Base-by-base conservation (phyloP, 2,888 invertebrate species). In the Lasioglossum morio region DNA sequence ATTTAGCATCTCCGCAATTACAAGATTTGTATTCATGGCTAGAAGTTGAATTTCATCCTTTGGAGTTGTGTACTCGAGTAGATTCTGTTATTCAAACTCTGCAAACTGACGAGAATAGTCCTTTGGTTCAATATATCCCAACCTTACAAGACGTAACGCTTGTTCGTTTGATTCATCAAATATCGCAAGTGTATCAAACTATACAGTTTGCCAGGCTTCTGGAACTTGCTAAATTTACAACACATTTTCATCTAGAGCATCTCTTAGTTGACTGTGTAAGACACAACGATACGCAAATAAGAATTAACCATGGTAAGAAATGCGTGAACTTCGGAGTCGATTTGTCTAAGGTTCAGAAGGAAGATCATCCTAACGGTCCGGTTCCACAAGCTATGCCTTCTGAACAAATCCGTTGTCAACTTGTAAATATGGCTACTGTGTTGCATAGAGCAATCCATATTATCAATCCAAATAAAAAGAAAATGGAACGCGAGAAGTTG, bases 41-140 rank as follows among this genome's bases (percentile, higher is more conserved):
- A 82, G 99, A 99, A 95, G 97, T 98, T n/a, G 99, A 99, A 90
- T 99, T 99, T 93, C 98, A 99, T 94, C 99, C 99, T 0, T 96
- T 99, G 73, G 97, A 97, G 87, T 96, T 99, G 77, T 99, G 99
- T 95, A 96, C 96, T 81, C 97, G 98, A 80, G 98, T 99, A 2
- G 97, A 98, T 92, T 96, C 96, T 0, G 97, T 98, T 63, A 97
- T 99, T 86, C 97, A 98, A 92, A 96, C 96, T 19, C 96, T 99
- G 30, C 97, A 96, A 88, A 96, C 96, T 0, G 97, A 97, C 77
- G 97, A 97, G 86, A 97, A 97, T 94, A 92, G 96, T 89, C 95
- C 96, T 0, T 96, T 97, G 0, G 96, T 97, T 2, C 99, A 99
- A 90, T 99, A 99, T 95, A 97, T 98, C 4, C 96, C 97, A 0